Conservation (phyloP, 2,113 vertebrate genomes). For the Anser brachyrhynchus region DNA sequence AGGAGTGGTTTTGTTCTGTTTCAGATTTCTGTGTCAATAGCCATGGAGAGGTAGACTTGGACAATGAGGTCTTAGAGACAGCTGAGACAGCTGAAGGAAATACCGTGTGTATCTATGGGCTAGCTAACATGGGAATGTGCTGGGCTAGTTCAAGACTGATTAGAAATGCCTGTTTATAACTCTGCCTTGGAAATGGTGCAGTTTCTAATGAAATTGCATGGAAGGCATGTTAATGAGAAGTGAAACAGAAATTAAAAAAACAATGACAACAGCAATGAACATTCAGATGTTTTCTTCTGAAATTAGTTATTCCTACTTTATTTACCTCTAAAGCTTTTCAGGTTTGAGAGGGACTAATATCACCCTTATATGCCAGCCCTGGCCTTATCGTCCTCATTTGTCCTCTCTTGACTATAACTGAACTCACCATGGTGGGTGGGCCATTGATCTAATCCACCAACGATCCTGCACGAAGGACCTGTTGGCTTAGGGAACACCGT, state of each 20-base stretch:
- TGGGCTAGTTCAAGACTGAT: background rate
- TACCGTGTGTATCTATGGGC: background rate
- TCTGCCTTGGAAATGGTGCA: background rate
- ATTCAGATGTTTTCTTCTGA: background rate
- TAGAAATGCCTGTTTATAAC: background rate
- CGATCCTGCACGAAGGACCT: background rate
- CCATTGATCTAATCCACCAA: background rate
- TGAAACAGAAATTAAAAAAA: background rate
- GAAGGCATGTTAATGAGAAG: background rate
- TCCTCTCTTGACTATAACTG: rapidly evolving
- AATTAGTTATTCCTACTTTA: background rate
- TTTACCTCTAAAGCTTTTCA: background rate
- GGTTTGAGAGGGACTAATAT: background rate
- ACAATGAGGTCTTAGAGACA: background rate
- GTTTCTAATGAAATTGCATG: background rate
- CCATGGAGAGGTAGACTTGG: background rate
- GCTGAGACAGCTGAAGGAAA: background rate
- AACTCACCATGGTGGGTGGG: background rate
- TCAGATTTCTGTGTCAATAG: background rate
- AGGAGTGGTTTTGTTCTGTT: background rate
- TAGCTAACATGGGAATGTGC: background rate
- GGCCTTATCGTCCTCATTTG: background rate
- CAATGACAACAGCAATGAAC: background rate
- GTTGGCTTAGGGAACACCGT: background rate
- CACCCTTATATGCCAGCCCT: no score